Percentiles rank a stretch among this genome's conserved stretches.
Evolutionary conservation across 1,140 invertebrate genomes (phyloP).

Genomic region (Calliopsis andreniformis): DNA sequence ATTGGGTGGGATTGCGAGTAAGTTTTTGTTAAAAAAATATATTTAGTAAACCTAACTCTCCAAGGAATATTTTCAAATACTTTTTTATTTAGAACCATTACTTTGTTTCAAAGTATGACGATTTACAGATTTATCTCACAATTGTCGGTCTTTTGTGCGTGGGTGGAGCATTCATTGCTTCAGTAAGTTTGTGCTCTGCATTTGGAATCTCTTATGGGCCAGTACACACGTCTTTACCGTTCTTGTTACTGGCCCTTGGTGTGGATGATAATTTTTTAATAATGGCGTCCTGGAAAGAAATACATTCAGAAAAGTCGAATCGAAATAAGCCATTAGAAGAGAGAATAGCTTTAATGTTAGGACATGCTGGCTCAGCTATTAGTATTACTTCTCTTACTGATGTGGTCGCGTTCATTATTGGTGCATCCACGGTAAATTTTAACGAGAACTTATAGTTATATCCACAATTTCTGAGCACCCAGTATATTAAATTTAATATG

Average conservation of each 20-base stretch:
- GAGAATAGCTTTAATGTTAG: slow-evolving; percentile 86
- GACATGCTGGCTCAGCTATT: slow-evolving; percentile 91
- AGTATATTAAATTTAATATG: neutral
- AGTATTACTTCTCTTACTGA: slow-evolving; percentile 92
- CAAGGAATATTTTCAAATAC: too few relatives aligned
- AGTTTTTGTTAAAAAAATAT: slow-evolving; percentile 55
- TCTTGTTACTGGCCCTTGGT: slow-evolving; percentile 90
- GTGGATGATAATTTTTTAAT: slow-evolving; percentile 92
- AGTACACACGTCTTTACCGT: slow-evolving; percentile 90
- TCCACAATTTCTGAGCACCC: neutral
- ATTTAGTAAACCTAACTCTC: too few relatives aligned
- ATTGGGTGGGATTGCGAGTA: slow-evolving; percentile 88
- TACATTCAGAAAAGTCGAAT: slow-evolving; percentile 78
- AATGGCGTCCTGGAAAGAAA: slow-evolving; percentile 87
- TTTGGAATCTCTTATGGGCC: slow-evolving; percentile 89
- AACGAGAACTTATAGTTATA: neutral
- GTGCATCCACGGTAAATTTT: slow-evolving; percentile 84
- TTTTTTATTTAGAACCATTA: too few relatives aligned
- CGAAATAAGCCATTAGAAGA: slow-evolving; percentile 82
- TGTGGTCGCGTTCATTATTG: slow-evolving; percentile 89
- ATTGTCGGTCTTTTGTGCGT: slow-evolving; percentile 86
- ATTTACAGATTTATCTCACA: slow-evolving; percentile 73
- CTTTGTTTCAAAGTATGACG: neutral
- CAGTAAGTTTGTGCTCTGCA: slow-evolving; percentile 88
- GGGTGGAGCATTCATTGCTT: slow-evolving; percentile 88